Evolutionary conservation across 2,797 vertebrate genomes (phyloP).

Genomic region (Liparis tanakae): DNA sequence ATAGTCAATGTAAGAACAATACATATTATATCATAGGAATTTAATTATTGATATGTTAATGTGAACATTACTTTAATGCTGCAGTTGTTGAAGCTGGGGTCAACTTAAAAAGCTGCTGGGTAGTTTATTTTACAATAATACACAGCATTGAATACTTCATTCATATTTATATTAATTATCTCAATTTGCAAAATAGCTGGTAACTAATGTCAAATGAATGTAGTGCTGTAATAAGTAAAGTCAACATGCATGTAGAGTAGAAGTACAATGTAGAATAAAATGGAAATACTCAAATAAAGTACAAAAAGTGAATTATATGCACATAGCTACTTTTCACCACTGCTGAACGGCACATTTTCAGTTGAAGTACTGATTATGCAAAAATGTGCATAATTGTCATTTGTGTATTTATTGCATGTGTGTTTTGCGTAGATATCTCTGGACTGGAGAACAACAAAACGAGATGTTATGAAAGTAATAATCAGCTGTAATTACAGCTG

Average conservation of each 20-base stretch:
- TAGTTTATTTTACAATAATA: not conserved
- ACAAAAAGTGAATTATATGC: not conserved
- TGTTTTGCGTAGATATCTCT: slow-evolving; percentile 7
- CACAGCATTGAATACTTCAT: not conserved
- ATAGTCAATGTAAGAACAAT: not conserved
- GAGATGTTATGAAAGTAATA: slow-evolving; percentile 42
- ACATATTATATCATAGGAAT: not conserved
- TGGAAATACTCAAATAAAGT: not conserved
- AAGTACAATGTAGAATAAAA: not conserved
- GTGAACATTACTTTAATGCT: not conserved
- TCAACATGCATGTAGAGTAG: not conserved
- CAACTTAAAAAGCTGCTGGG: not conserved
- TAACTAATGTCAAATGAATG: not conserved
- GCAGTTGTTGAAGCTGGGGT: not conserved
- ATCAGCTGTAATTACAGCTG: slow-evolving; percentile 40
- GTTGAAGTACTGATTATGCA: not conserved
- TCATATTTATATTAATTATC: not conserved
- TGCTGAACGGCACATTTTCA: not conserved
- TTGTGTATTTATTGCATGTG: not conserved
- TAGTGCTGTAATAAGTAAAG: not conserved
- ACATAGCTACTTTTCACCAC: not conserved
- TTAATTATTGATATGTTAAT: not conserved
- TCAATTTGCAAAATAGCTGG: not conserved
- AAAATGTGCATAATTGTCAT: not conserved
- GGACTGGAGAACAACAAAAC: not conserved